Evolutionary conservation across 2,113 vertebrate genomes (phyloP).

Genomic region (Sisor rabdophorus): DNA sequence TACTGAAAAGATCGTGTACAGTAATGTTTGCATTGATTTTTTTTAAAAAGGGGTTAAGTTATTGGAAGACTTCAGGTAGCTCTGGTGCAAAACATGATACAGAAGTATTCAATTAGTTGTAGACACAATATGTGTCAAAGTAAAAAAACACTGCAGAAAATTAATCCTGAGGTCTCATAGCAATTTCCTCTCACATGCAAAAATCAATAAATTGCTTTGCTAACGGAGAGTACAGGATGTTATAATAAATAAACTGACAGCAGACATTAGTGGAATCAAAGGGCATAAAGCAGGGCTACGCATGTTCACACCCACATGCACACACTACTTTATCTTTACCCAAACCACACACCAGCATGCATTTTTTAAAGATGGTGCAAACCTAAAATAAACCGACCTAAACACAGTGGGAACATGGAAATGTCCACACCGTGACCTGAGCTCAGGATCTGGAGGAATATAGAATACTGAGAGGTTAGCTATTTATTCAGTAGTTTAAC

Average conservation of each 20-base stretch:
- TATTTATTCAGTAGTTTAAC: not conserved
- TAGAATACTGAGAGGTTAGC: not conserved
- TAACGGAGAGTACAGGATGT: not conserved
- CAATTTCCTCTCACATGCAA: not conserved
- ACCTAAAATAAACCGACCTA: not conserved
- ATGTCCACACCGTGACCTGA: not conserved
- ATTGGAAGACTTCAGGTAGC: slow-evolving; percentile 27
- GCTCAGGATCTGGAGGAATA: not conserved
- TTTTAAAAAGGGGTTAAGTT: not conserved
- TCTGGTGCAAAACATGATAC: slow-evolving; percentile 28
- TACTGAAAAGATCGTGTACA: not conserved
- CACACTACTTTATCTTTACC: not conserved
- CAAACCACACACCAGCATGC: not conserved
- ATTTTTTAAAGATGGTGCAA: not conserved
- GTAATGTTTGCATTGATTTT: slow-evolving; percentile 6
- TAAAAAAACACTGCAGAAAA: slow-evolving; percentile 17
- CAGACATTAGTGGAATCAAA: not conserved
- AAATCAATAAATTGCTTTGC: not conserved
- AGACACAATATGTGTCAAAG: not conserved
- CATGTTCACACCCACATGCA: not conserved
- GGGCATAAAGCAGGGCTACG: not conserved
- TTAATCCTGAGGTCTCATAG: slow-evolving; percentile 15
- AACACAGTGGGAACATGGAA: not conserved
- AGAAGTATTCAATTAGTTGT: not conserved
- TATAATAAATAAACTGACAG: not conserved